These are phyloP conservation scores for Crotalus helleri DNA, from an alignment of 2,113 vertebrate species.

Conservation along the genomic window DNA sequence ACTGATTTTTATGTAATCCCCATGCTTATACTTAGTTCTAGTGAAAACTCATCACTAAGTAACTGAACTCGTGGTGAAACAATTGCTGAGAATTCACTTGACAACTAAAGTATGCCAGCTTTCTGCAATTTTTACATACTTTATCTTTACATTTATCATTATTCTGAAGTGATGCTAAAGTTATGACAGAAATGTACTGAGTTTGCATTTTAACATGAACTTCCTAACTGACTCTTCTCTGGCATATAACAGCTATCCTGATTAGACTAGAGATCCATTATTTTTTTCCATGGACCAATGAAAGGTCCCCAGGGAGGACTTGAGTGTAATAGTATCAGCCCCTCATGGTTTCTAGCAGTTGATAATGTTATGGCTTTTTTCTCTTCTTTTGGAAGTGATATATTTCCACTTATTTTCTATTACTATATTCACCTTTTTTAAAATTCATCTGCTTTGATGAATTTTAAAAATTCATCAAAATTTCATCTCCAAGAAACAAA, in stretches of 20 bases:
- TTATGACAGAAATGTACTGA: neutral
- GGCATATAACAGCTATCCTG: neutral
- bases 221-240: neutral
- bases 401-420: too few species aligned
- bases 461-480: too few species aligned
- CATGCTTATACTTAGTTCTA: conserved; percentile 4
- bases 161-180: neutral
- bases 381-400: too few species aligned
- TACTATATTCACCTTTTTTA: too few species aligned
- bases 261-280: neutral
- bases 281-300: too few species aligned
- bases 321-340: too few species aligned
- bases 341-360: too few species aligned
- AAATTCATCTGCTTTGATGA: too few species aligned
- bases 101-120: neutral
- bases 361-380: too few species aligned
- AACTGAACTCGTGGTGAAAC: neutral
- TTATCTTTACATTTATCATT: neutral
- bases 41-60: neutral
- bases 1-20: conserved; percentile 6
- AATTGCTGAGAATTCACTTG: neutral
- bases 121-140: neutral
- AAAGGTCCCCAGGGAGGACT: too few species aligned
- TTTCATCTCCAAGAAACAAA: too few species aligned
- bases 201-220: neutral